phyloP scores from a whole-genome alignment of 2,888 invertebrate genomes.

The Xestoiulus laeticollis region DNA sequence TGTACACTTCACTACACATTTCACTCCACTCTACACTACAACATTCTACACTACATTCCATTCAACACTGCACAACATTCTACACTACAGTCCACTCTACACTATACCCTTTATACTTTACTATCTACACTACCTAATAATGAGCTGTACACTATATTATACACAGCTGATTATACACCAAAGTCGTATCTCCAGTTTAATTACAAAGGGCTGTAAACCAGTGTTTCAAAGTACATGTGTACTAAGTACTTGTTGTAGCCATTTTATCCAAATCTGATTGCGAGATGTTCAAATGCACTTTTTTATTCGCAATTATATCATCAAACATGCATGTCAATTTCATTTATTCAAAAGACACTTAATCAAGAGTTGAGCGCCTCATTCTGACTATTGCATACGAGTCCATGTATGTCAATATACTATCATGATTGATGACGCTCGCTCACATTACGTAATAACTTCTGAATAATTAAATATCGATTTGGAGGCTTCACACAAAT shows the following conservation, averaged over 20 bases:
- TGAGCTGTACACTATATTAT: too few species aligned
- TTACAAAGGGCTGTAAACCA: too few species aligned
- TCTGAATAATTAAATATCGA: slow-evolving; percentile 10
- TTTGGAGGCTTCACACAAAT: background rate
- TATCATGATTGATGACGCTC: background rate
- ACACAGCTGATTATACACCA: too few species aligned
- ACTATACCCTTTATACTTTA: too few species aligned
- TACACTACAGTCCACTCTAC: too few species aligned
- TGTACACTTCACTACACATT: too few species aligned
- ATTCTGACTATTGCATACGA: background rate
- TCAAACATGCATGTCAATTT: background rate
- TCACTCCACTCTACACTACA: too few species aligned
- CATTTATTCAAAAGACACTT: background rate
- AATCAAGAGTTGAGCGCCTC: background rate
- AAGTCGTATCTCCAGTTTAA: too few species aligned
- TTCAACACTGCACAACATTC: too few species aligned
- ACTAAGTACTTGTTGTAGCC: background rate
- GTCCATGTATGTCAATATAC: background rate
- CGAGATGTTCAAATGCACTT: background rate
- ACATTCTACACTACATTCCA: too few species aligned
- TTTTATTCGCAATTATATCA: background rate
- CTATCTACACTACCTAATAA: too few species aligned
- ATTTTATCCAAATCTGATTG: background rate
- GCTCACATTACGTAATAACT: background rate
- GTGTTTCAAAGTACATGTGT: too few species aligned